Evolutionary conservation across 2,797 vertebrate species (phyloP).

Genomic region (Passerculus sandwichensis): DNA sequence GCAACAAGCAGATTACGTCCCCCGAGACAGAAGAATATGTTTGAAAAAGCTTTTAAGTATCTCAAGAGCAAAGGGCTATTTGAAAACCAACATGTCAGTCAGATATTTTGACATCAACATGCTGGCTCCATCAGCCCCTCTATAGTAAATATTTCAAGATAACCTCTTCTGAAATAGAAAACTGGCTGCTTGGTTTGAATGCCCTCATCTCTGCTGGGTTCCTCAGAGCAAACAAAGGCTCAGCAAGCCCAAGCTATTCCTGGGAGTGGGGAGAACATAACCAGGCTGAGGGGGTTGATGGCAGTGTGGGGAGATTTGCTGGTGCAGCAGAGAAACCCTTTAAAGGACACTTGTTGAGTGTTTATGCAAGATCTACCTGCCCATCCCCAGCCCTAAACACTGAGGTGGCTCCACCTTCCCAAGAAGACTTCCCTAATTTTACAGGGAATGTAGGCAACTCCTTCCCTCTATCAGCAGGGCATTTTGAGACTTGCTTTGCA

Average conservation of each 20-base stretch:
- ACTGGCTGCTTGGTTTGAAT: neutral
- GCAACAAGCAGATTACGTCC: neutral
- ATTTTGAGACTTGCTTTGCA: neutral
- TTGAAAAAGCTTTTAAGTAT: slow-evolving; percentile 25
- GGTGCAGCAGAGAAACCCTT: neutral
- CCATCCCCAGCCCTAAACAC: neutral
- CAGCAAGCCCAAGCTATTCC: neutral
- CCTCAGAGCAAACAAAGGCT: neutral
- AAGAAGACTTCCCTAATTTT: neutral
- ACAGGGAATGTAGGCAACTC: neutral
- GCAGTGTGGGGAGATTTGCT: neutral
- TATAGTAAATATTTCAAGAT: slow-evolving; percentile 1
- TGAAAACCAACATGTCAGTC: neutral
- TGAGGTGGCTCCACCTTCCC: neutral
- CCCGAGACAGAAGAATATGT: neutral
- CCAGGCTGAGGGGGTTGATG: neutral
- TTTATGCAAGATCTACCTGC: neutral
- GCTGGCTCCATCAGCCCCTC: slow-evolving; percentile 14
- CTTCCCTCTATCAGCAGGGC: neutral
- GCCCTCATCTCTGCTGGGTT: neutral
- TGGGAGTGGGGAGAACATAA: neutral
- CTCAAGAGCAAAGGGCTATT: neutral
- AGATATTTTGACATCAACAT: neutral
- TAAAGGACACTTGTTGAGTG: too few relatives aligned
- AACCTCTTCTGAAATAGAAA: neutral